Evolutionary conservation across 2,888 invertebrate genomes (phyloP), one percentile per base, ranked within the genome.

Genomic region (Clunio marinus): DNA sequence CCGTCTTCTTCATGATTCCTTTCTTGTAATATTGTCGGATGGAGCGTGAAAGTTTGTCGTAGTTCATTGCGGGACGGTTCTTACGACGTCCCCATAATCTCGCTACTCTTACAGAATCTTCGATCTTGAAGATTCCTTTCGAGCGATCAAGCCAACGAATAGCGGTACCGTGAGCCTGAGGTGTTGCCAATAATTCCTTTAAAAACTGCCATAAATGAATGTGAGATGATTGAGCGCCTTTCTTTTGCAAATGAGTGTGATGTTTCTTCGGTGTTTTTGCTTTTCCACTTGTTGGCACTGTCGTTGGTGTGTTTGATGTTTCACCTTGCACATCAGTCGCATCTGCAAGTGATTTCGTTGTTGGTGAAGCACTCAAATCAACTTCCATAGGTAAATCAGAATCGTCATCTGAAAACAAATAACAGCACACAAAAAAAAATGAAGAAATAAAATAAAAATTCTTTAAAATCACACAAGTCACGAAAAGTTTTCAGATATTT

Each of bases 191-290:
- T 15, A 99, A 85, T 77, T 99, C 97, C 77, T 96, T 96, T 67
- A 99, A 83, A 80, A 99, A 99, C 81, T 99, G 97, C 98, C 98
- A 99, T 58, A 99, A 83, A 78, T 99, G 98, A 73, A 98, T 98
- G 79, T 95, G 95, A 0, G 94, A 91, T 27, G 71, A 70, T 27
- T 70, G 45, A 27, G 68, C 27, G 7, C 55, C 71, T 71, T 51
- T 37, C 45, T 68, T 68, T 28, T 55, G 51, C 41, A 68, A 58
- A 15, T 66, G 66, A 13, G 68, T 25, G 10, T 57, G 68, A 45
- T 68, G 68, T 17, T 68, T 62, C 27, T 63, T 69, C n/a, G 69
- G 32, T 8, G 32, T 46, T 25, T 69, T 67, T 68, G 51, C 25
- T 7, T 28, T 51, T n/a, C n/a, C n/a, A n/a, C n/a, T n/a, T n/a